Conservation (phyloP, 2,888 invertebrate species). For the Scaptomyza tumidula region DNA sequence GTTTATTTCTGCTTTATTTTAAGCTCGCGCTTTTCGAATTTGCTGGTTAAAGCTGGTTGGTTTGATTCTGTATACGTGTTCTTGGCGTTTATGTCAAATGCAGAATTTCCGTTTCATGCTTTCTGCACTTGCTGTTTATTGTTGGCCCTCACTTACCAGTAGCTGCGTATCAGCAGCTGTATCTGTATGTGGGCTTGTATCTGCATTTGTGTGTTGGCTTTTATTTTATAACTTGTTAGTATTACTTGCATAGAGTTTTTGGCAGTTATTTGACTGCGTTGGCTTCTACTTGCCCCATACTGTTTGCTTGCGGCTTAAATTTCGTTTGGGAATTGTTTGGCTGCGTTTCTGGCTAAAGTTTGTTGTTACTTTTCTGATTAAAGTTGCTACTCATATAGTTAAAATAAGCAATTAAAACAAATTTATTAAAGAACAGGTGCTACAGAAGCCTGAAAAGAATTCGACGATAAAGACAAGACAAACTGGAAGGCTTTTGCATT, state of each 20-base stretch:
- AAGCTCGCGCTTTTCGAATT: conserved; percentile 24
- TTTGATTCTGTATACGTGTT: conserved; percentile 50
- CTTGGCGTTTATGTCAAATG: conserved; percentile 75
- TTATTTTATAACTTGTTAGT: conserved; percentile 68
- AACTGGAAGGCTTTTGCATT: neutral
- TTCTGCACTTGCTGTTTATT: conserved; percentile 72
- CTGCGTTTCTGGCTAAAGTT: conserved; percentile 8
- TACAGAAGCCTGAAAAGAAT: conserved; percentile 17
- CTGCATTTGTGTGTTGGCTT: conserved; percentile 19
- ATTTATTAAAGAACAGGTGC: neutral
- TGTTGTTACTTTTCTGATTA: conserved; percentile 9
- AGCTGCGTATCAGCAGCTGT: conserved; percentile 26
- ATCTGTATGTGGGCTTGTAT: conserved; percentile 18
- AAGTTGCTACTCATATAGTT: conserved; percentile 9
- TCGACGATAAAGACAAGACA: conserved; percentile 19
- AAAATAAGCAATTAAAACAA: conserved; percentile 12
- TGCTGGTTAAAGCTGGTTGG: conserved; percentile 3
- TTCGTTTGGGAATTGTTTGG: conserved; percentile 58
- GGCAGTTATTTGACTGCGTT: conserved; percentile 36
- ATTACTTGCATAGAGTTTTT: conserved; percentile 56
- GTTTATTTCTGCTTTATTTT: conserved; percentile 9
- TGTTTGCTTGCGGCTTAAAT: conserved; percentile 46
- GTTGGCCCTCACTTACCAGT: conserved; percentile 48
- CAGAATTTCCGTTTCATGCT: conserved; percentile 71
- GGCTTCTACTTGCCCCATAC: conserved; percentile 5